Base-by-base conservation (phyloP, 2,797 vertebrate genomes). In the Momotus momota region DNA sequence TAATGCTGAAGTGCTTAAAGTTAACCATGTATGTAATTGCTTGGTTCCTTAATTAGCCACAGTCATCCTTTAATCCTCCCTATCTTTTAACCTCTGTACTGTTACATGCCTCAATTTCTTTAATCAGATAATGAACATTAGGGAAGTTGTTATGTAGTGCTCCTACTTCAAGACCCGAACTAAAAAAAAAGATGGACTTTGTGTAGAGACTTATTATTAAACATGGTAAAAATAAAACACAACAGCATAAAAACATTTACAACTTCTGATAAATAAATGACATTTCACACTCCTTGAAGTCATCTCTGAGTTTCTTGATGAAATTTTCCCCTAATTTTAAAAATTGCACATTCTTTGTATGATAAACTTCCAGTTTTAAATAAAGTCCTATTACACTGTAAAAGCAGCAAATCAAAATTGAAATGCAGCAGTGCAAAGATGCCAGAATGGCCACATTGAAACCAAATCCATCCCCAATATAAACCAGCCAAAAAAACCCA, bases 31-130 rank as follows among this genome's bases (percentile, higher is more conserved):
- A 93, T 92, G 67, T 91, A 96, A 95, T 96, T 94, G 86, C 81
- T 96, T 94, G 88, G 78, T 96, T 94, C 93, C 74, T 94, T 92
- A 94, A 94, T 96, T 95, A 96, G 94, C 77, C 86, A 92, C 94
- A 80, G 54, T 95, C 86, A 93, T 96, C 94, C 70, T 88, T 91
- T 95, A 96, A 94, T 94, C 93, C 85, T 88, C 70, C 77, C 66
- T 82, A 14, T 94, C 94, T 94, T 94, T 92, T 95, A 95, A 94
- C 95, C 96, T 94, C 82, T 93, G 43, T 92, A 80, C 62, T 92
- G 62, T 75, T 96, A 91, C 62, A 70, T 88, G 71, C 78, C 85
- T 96, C 86, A n/a, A 35, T 90, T 94, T 94, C 80, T 86, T 92
- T 95, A 94, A 96, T 93, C 93, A 95, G 93, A 91, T 94, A 92